phyloP scores from a whole-genome alignment of 2,113 vertebrate genomes.

The Phylloscopus trochiloides region DNA sequence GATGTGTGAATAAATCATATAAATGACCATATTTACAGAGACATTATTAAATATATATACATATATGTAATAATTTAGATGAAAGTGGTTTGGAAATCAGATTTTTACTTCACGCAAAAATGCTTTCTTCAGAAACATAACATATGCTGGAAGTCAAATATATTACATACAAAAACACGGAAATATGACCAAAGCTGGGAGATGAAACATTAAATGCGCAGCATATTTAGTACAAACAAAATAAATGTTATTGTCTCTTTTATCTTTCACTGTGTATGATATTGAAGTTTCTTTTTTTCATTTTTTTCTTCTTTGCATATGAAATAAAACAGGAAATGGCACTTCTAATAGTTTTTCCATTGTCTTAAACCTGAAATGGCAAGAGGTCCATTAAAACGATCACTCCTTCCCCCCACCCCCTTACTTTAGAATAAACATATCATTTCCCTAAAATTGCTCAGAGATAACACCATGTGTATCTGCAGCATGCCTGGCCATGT shows the following conservation, averaged over 20 bases:
- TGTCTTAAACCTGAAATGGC: background rate
- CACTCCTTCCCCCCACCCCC: fast-evolving
- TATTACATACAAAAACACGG: background rate
- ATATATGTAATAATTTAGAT: background rate
- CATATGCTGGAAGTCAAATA: background rate
- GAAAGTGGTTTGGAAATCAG: background rate
- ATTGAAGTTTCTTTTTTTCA: background rate
- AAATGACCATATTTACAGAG: constrained; percentile 1
- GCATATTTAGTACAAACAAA: background rate
- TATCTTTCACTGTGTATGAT: background rate
- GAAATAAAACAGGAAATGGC: background rate
- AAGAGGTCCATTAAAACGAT: background rate
- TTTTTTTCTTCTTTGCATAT: background rate
- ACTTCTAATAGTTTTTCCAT: background rate
- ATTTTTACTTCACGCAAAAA: background rate
- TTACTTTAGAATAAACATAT: background rate
- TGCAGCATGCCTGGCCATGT: constrained; percentile 5
- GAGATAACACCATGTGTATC: background rate
- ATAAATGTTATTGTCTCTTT: background rate
- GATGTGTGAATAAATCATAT: constrained; percentile 21
- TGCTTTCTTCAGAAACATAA: background rate
- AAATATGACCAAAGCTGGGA: background rate
- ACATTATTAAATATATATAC: background rate
- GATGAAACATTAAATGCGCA: background rate
- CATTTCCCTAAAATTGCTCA: background rate